phyloP scores from a whole-genome alignment of 2,888 invertebrate species.

The Macrophya annulata region DNA sequence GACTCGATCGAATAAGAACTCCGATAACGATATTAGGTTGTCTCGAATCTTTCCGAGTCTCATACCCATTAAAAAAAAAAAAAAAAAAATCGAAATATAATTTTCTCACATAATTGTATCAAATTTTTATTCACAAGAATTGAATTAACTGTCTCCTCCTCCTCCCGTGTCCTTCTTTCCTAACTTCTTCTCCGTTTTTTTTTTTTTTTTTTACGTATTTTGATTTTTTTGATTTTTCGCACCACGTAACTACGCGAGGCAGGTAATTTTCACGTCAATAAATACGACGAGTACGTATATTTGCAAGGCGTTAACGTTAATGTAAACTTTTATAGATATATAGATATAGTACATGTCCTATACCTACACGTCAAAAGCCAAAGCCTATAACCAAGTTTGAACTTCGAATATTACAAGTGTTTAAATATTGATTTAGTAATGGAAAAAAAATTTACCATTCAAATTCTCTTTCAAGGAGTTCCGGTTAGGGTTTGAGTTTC shows the following conservation, averaged over 20 bases:
- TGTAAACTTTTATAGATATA: neutral
- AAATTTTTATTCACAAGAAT: neutral
- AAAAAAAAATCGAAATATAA: neutral
- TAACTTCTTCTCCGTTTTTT: neutral
- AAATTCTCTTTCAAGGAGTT: neutral
- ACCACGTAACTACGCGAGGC: neutral
- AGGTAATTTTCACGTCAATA: neutral
- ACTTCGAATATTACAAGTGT: conserved; percentile 31
- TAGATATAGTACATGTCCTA: neutral
- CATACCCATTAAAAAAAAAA: neutral
- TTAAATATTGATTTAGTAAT: conserved; percentile 49
- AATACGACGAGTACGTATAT: neutral
- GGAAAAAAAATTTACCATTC: conserved; percentile 49
- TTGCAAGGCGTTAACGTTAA: neutral
- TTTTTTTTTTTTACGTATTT: too few relatives aligned
- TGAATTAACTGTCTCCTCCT: neutral
- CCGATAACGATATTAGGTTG: neutral
- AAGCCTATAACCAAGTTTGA: conserved; percentile 22
- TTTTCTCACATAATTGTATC: neutral
- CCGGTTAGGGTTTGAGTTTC: too few relatives aligned
- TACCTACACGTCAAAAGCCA: neutral
- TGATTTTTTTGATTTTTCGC: neutral
- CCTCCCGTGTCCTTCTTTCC: neutral
- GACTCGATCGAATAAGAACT: neutral
- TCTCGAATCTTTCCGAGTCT: neutral